Evolutionary conservation across 2,113 vertebrate species (phyloP).

Genomic region (Myiagra hebetior): DNA sequence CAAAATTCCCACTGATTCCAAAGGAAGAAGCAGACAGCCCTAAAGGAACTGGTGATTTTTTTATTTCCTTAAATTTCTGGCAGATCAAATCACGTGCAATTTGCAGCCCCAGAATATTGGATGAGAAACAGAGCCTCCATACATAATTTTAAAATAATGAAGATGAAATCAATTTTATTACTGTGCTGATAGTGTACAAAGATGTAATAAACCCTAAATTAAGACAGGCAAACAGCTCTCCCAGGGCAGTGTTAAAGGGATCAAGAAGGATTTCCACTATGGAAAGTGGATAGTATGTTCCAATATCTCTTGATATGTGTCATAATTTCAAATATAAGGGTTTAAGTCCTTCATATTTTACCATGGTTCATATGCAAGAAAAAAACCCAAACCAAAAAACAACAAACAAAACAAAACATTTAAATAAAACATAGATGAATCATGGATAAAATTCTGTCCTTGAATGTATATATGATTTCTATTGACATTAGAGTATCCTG

Average conservation of each 20-base stretch:
- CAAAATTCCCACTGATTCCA: conserved; percentile 9
- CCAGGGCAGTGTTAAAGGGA: neutral
- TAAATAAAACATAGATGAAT: neutral
- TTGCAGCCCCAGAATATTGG: neutral
- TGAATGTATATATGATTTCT: neutral
- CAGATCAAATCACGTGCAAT: neutral
- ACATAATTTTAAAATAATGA: neutral
- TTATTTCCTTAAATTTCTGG: neutral
- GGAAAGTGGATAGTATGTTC: neutral
- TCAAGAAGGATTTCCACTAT: neutral
- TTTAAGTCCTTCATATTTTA: neutral
- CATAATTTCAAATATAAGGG: neutral
- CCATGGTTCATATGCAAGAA: neutral
- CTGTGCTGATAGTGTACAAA: neutral
- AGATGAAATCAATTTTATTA: neutral
- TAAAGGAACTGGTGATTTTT: neutral
- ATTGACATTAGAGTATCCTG: neutral
- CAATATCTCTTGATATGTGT: neutral
- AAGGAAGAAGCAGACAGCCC: neutral
- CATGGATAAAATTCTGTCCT: neutral
- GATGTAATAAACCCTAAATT: neutral
- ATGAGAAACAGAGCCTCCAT: neutral
- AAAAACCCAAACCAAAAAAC: neutral
- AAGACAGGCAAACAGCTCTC: neutral
- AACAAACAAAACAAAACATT: neutral